Percentiles rank a stretch among this genome's conserved stretches.
Conservation (phyloP, 2,888 invertebrate genomes). For the Axea sp. region DNA sequence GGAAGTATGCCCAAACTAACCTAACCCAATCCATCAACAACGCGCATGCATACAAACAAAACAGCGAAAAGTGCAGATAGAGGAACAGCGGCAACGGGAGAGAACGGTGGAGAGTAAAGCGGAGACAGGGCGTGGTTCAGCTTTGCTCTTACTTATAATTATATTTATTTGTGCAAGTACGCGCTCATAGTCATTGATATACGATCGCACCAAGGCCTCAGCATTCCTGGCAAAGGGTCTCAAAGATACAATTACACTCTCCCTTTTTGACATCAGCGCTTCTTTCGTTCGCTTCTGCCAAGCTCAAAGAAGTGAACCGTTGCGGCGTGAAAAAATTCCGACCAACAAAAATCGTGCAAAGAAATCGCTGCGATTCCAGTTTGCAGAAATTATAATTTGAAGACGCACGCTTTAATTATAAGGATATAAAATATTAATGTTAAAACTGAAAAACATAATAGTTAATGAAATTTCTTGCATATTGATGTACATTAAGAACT, state of each 20-base stretch:
- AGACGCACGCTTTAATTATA: no score
- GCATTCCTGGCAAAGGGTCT: conserved; percentile 62
- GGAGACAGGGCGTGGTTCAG: conserved; percentile 79
- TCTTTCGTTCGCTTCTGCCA: no score
- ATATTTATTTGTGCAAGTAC: conserved; percentile 72
- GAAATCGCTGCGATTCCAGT: no score
- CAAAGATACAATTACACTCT: conserved; percentile 38
- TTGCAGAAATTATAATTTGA: no score
- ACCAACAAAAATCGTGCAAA: background rate
- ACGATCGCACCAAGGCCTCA: conserved; percentile 70
- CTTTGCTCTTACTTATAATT: conserved; percentile 78
- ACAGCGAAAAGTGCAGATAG: conserved; percentile 45
- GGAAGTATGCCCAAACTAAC: conserved; percentile 69
- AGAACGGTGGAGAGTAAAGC: conserved; percentile 72
- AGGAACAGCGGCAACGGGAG: conserved; percentile 53
- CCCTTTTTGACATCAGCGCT: conserved; percentile 37
- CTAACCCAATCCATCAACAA: conserved; percentile 68
- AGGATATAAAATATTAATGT: no score
- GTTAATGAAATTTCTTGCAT: no score
- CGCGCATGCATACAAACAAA: conserved; percentile 56
- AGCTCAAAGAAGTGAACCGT: no score
- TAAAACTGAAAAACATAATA: no score
- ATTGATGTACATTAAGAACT: no score
- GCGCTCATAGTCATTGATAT: conserved; percentile 71
- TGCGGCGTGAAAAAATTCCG: no score